Percentiles rank a stretch among this genome's conserved stretches.
These are phyloP conservation scores for Scomber colias DNA, from an alignment of 2,113 vertebrate genomes.

Conservation along the genomic window DNA sequence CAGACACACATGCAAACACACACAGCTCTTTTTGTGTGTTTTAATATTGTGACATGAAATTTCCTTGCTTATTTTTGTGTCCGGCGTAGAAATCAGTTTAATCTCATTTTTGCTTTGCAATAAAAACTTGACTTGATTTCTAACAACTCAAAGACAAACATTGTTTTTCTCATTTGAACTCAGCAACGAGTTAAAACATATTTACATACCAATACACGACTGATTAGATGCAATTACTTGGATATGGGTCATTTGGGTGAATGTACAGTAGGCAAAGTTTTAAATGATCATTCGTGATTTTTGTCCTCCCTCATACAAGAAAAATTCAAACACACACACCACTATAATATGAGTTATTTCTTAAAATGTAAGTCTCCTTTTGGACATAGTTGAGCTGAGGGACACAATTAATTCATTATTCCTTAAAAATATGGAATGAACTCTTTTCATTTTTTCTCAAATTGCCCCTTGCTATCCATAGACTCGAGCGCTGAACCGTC, in stretches of 20 bases:
- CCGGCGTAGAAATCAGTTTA: constrained; percentile 33
- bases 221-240: constrained; percentile 53
- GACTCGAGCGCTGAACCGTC: constrained; percentile 24
- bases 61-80: constrained; percentile 18
- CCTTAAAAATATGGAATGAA: constrained; percentile 15
- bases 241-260: constrained; percentile 38
- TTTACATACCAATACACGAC: constrained; percentile 42
- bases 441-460: constrained; percentile 50
- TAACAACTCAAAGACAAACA: constrained; percentile 55
- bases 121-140: constrained; percentile 57
- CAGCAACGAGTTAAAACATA: constrained; percentile 37
- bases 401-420: constrained; percentile 39
- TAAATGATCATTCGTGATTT: constrained; percentile 27
- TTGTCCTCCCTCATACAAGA: not conserved
- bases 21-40: not conserved
- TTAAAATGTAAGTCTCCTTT: constrained; percentile 32
- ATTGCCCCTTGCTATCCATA: constrained; percentile 40
- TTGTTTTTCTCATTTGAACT: constrained; percentile 51
- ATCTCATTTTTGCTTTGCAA: constrained; percentile 47
- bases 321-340: not conserved
- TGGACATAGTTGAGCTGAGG: constrained; percentile 12
- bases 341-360: constrained; percentile 30
- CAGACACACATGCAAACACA: constrained; percentile 31
- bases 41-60: constrained; percentile 26
- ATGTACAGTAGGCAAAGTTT: constrained; percentile 33